These are phyloP conservation scores for Diglossa cyanea DNA, from an alignment of 2,797 vertebrate genomes.

Conservation along the genomic window DNA sequence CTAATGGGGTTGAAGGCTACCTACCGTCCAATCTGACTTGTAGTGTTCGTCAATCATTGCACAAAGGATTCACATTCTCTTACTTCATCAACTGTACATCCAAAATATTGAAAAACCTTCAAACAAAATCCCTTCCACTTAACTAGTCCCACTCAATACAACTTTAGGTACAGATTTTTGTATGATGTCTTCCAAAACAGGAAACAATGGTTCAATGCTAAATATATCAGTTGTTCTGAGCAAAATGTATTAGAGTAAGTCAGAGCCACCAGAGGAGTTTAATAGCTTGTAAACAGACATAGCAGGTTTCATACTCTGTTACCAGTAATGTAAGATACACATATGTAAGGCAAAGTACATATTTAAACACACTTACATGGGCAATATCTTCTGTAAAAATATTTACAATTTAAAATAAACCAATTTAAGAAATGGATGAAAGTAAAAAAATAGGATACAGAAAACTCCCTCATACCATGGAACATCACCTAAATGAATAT, in stretches of 20 bases:
- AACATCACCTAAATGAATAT: conserved; percentile 67
- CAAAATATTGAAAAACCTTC: conserved; percentile 44
- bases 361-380: conserved; percentile 73
- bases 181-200: conserved; percentile 35
- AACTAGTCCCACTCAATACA: conserved; percentile 2
- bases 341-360: conserved; percentile 77
- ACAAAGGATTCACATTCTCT: conserved; percentile 38
- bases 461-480: conserved; percentile 68
- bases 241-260: conserved; percentile 36
- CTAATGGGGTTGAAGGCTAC: conserved; percentile 13
- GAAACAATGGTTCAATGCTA: conserved; percentile 50
- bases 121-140: conserved; percentile 34
- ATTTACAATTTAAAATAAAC: conserved; percentile 74
- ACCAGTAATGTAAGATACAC: conserved; percentile 71
- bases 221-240: conserved; percentile 43
- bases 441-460: conserved; percentile 70
- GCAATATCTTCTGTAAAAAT: conserved; percentile 72
- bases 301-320: conserved; percentile 65
- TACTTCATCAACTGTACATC: conserved; percentile 41
- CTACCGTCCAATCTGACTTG: background rate
- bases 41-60: conserved; percentile 33
- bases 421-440: conserved; percentile 68
- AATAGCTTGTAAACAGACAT: conserved; percentile 68
- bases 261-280: conserved; percentile 57
- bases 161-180: conserved; percentile 5